Conservation (phyloP, 2,797 vertebrate genomes). For the Peromyscus eremicus region DNA sequence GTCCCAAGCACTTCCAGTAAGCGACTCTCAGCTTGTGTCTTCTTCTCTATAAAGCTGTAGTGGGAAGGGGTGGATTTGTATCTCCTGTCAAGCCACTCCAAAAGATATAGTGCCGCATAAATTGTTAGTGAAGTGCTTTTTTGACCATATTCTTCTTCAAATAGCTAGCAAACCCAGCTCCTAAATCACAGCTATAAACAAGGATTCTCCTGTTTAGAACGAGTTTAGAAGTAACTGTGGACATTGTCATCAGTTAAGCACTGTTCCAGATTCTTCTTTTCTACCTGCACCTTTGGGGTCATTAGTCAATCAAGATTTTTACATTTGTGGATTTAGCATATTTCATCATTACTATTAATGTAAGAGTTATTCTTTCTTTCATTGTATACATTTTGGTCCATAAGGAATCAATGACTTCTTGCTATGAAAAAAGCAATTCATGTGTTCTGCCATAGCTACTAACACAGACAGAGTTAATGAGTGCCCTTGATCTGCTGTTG, state of each 20-base stretch:
- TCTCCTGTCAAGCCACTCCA: background rate
- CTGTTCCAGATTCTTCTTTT: background rate
- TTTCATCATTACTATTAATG: background rate
- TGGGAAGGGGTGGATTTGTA: background rate
- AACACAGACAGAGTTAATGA: background rate
- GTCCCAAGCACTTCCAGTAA: background rate
- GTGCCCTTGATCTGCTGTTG: background rate
- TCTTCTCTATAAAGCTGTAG: background rate
- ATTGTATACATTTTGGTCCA: background rate
- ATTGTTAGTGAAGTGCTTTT: background rate
- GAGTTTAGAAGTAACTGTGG: background rate
- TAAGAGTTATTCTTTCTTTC: background rate
- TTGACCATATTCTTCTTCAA: conserved; percentile 6
- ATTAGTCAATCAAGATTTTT: background rate
- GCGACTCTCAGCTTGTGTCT: background rate
- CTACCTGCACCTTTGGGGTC: background rate
- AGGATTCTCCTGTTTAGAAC: background rate
- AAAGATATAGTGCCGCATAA: background rate
- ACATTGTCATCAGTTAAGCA: background rate
- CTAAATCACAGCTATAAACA: conserved; percentile 19
- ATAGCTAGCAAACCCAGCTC: background rate
- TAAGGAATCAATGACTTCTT: background rate
- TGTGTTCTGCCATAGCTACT: background rate
- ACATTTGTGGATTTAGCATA: background rate
- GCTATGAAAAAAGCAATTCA: background rate